These are phyloP conservation scores for Rosalia funebris DNA, from an alignment of 2,888 invertebrate species.

Conservation along the genomic window DNA sequence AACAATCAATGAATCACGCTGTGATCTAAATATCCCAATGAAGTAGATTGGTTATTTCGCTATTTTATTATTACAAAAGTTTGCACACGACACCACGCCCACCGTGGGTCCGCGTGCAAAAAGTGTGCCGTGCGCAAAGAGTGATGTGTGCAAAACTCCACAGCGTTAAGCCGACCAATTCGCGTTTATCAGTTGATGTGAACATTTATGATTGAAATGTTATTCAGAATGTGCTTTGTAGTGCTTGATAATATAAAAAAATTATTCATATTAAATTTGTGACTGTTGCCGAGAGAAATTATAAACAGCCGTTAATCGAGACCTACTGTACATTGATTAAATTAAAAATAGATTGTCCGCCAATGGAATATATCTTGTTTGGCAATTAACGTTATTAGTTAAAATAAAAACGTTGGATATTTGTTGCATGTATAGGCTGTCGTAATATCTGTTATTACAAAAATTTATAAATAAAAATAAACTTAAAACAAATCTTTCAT, in stretches of 20 bases:
- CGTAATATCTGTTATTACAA: too few species aligned
- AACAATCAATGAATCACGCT: background rate
- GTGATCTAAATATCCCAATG: background rate
- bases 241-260: conserved; percentile 17
- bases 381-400: too few species aligned
- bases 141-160: conserved; percentile 15
- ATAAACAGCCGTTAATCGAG: conserved; percentile 6
- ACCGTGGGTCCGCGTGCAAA: conserved; percentile 14
- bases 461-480: too few species aligned
- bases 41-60: background rate
- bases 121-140: conserved; percentile 7
- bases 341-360: background rate
- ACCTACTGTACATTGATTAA: background rate
- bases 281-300: conserved; percentile 11
- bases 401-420: too few species aligned
- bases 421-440: too few species aligned
- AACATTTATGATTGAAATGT: conserved; percentile 17
- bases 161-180: background rate
- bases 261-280: conserved; percentile 16
- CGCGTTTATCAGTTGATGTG: conserved; percentile 15
- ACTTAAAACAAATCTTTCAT: too few species aligned
- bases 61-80: background rate
- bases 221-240: conserved; percentile 18
- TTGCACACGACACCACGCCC: conserved; percentile 16
- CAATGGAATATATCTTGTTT: too few species aligned